phyloP scores from a whole-genome alignment of 2,888 invertebrate genomes.

The Protodeltote pygarga region DNA sequence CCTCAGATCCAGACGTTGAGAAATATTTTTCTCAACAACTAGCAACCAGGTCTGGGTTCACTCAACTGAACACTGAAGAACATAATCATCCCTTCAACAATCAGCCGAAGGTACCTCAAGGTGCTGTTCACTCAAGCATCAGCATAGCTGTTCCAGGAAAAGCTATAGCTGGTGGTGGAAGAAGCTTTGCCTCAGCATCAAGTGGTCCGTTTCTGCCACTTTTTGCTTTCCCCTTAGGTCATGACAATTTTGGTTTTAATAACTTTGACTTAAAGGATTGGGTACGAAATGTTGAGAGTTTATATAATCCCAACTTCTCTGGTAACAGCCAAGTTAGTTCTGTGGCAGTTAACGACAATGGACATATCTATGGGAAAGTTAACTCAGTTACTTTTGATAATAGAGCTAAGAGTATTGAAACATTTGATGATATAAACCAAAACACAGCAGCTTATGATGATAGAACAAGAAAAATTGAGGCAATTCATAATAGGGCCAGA shows the following conservation, averaged over 20 bases:
- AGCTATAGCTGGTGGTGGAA: slow-evolving; percentile 57
- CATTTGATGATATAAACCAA: neutral
- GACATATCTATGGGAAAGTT: slow-evolving; percentile 66
- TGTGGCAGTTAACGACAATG: slow-evolving; percentile 67
- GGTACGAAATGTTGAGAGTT: slow-evolving; percentile 61
- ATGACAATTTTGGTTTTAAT: slow-evolving; percentile 53
- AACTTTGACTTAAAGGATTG: slow-evolving; percentile 55
- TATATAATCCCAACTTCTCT: slow-evolving; percentile 58
- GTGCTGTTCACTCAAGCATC: slow-evolving; percentile 52
- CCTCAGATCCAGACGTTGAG: slow-evolving; percentile 65
- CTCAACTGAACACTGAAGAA: slow-evolving; percentile 32
- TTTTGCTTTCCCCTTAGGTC: slow-evolving; percentile 56
- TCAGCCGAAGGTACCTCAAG: slow-evolving; percentile 16
- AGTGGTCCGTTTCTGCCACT: slow-evolving; percentile 56
- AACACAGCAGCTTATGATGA: slow-evolving; percentile 2
- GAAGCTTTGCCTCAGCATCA: slow-evolving; percentile 62
- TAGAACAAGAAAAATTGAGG: slow-evolving; percentile 2
- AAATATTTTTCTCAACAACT: slow-evolving; percentile 55
- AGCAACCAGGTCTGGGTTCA: slow-evolving; percentile 42
- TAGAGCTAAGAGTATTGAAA: slow-evolving; percentile 39
- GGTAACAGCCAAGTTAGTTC: slow-evolving; percentile 50
- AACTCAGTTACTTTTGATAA: slow-evolving; percentile 62
- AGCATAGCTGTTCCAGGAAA: slow-evolving; percentile 59
- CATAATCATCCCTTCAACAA: slow-evolving; percentile 22
- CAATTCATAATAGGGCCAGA: too few relatives aligned